Conservation (phyloP, 1,140 invertebrate species). For the Pogonomyrmex californicus region DNA sequence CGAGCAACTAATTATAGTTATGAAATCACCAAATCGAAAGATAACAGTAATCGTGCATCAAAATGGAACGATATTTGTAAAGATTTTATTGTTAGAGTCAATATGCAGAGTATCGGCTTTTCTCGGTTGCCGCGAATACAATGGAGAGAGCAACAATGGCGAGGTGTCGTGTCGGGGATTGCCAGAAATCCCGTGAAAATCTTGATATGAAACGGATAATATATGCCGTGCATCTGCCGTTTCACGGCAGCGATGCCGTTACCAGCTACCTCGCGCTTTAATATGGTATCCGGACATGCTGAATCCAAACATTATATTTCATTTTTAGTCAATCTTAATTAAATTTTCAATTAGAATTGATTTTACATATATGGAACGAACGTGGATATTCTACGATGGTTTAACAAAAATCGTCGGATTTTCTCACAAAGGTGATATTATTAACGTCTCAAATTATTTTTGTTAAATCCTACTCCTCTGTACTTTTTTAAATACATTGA, state of each 20-base stretch:
- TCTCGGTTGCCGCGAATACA: conserved; percentile 53
- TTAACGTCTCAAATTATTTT: conserved; percentile 32
- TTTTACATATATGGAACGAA: neutral
- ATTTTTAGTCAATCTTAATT: conserved; percentile 31
- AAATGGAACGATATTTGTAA: conserved; percentile 46
- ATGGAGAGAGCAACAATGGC: conserved; percentile 45
- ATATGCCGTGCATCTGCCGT: conserved; percentile 13
- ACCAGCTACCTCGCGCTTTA: neutral
- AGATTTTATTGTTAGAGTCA: conserved; percentile 74
- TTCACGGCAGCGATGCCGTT: conserved; percentile 1
- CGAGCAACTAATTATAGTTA: neutral
- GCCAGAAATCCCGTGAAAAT: conserved; percentile 71
- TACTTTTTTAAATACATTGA: conserved; percentile 19
- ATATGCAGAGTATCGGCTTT: conserved; percentile 23
- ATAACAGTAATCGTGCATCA: neutral
- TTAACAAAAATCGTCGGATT: conserved; percentile 21
- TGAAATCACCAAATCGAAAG: neutral
- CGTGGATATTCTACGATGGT: neutral
- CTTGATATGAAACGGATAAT: conserved; percentile 71
- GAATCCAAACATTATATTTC: conserved; percentile 8
- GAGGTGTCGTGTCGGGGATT: conserved; percentile 64
- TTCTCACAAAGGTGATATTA: neutral
- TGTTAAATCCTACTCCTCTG: conserved; percentile 15
- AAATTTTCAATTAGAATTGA: conserved; percentile 40
- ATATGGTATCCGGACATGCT: neutral